A percentile compares a stretch with the other conserved stretches of the same genome.
Evolutionary conservation across 2,113 vertebrate species (phyloP).

Genomic region (Connochaetes taurinus): DNA sequence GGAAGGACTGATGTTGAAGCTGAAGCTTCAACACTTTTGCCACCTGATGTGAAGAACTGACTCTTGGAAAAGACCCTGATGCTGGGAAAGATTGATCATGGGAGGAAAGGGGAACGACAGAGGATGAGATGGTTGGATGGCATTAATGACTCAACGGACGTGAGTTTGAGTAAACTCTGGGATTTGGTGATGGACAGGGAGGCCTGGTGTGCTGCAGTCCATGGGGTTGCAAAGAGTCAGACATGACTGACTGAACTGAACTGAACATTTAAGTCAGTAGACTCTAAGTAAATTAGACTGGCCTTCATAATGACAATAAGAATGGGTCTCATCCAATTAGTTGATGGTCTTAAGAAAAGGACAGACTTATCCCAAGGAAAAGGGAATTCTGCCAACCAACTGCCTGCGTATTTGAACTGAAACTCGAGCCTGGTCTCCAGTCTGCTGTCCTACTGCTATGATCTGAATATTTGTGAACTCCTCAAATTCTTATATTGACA

Average conservation of each 20-base stretch:
- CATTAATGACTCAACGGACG: not conserved
- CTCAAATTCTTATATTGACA: not conserved
- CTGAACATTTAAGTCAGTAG: not conserved
- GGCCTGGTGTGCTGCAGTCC: not conserved
- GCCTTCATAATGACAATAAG: not conserved
- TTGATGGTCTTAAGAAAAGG: not conserved
- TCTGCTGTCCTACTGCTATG: not conserved
- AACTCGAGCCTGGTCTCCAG: not conserved
- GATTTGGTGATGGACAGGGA: not conserved
- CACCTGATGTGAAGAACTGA: not conserved
- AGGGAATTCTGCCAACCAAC: not conserved
- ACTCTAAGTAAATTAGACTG: not conserved
- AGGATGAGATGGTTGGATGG: not conserved
- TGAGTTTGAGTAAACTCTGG: not conserved
- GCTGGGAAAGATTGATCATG: not conserved
- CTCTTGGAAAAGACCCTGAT: not conserved
- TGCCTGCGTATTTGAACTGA: not conserved
- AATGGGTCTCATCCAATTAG: not conserved
- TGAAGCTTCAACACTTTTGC: not conserved
- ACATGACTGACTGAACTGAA: not conserved
- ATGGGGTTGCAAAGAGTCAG: not conserved
- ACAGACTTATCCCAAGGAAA: not conserved
- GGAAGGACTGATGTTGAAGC: not conserved
- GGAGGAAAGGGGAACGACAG: not conserved
- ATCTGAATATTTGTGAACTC: not conserved